These are phyloP conservation scores for Hippasteria phrygiana DNA, from an alignment of 53 echinoderm and acorn worm species.

Conservation along the genomic window DNA sequence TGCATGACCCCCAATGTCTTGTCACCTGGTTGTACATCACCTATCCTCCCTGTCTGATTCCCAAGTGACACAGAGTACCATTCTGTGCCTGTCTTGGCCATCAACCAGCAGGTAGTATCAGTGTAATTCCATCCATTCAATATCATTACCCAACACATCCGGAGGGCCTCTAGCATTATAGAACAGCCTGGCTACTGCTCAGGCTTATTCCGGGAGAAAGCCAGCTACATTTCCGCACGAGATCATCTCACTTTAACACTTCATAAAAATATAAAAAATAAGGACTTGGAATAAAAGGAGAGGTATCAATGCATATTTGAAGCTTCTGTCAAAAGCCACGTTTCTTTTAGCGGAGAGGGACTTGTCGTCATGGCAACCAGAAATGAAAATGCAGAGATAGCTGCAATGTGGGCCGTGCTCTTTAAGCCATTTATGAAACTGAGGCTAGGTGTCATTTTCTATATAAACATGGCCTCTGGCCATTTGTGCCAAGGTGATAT, in stretches of 20 bases:
- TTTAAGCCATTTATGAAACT: not conserved
- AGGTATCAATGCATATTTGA: not conserved
- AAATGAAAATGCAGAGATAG: not conserved
- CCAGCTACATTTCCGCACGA: not conserved
- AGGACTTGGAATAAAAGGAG: not conserved
- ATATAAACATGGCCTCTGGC: not conserved
- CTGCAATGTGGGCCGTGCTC: not conserved
- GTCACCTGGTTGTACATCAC: not conserved
- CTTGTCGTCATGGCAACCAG: not conserved
- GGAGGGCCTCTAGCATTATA: not conserved
- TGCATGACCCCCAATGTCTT: no score
- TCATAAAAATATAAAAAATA: not conserved
- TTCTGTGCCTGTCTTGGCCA: not conserved
- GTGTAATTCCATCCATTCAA: slow-evolving; percentile 33
- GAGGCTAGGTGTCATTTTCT: not conserved
- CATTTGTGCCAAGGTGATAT: not conserved
- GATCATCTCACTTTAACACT: slow-evolving; percentile 2
- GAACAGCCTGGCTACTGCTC: not conserved
- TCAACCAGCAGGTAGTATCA: slow-evolving; percentile 16
- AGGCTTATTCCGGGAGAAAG: not conserved
- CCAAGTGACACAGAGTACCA: not conserved
- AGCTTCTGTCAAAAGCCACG: slow-evolving; percentile 1
- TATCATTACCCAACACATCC: slow-evolving; percentile 47
- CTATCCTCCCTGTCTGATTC: not conserved
- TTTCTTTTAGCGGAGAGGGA: not conserved